Evolutionary conservation across 1,140 invertebrate species (phyloP), one percentile per base, ranked within the genome.

Genomic region (Heliconius nattereri): DNA sequence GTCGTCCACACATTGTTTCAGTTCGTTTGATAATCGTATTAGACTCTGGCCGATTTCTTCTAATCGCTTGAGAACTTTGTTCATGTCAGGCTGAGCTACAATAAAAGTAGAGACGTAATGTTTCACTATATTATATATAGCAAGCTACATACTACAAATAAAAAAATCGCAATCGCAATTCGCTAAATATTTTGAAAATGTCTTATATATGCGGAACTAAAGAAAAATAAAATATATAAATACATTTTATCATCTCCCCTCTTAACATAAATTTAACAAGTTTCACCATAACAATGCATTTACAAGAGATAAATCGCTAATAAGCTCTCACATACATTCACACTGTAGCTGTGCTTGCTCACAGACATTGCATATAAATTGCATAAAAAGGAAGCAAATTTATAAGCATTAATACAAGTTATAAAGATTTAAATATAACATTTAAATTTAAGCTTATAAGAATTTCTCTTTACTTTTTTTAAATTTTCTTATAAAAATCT

Each of bases 11-110:
- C 96, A 95, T 83, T 96, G 95, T 83, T 96, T 96, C 81, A 97
- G 95, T 80, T 97, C 97, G 72, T 95, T 95, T 11, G 96, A 95
- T 19, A 97, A 91, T 83, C 97, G 96, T 1, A 95, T 90, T 87
- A 97, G 95, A 85, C 96, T 96, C 78, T 94, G 95, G 1, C 96
- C 95, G 81, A 97, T 94, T 57, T 97, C 96, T 76, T 97, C 97
- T 19, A 98, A 90, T 76, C 96, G 96, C 86, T 97, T 97, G 85
- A 97, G 95, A 60, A 95, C 92, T 60, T 96, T 96, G 76, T 94
- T 92, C 86, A 93, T 90, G 79, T 95, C 95, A 80, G 87, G 92
- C 78, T 91, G 83, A 86, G 90, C 94, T 91, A 88, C 80, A 90
- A 90, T 85, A 32, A 40, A 8, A 66, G 13, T 66, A 66, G 26